Evolutionary conservation across 2,888 invertebrate species (phyloP).

Genomic region (Rotaria macrura): DNA sequence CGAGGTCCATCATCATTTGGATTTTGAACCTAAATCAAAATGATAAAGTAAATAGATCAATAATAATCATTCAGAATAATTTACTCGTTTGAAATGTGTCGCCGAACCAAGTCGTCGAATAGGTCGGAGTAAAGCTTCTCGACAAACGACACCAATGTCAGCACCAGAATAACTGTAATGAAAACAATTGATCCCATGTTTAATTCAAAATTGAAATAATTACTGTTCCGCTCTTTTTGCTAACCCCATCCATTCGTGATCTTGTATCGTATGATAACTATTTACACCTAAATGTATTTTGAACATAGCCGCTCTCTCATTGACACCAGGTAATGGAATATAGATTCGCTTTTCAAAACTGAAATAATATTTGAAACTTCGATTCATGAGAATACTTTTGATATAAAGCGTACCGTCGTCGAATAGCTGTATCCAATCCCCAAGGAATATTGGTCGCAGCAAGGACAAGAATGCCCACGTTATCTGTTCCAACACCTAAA

Average conservation of each 20-base stretch:
- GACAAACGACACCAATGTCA: conserved; percentile 88
- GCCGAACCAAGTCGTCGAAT: conserved; percentile 95
- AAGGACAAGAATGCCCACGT: conserved; percentile 78
- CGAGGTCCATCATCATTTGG: conserved; percentile 61
- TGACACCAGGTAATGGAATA: conserved; percentile 88
- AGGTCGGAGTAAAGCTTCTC: conserved; percentile 93
- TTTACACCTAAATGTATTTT: conserved; percentile 79
- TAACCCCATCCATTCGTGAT: neutral
- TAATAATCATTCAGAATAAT: neutral
- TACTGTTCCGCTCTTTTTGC: neutral
- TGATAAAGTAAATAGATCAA: conserved; percentile 42
- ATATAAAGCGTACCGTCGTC: conserved; percentile 55
- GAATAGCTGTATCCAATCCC: conserved; percentile 63
- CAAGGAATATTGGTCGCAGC: conserved; percentile 83
- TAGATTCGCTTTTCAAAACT: conserved; percentile 63
- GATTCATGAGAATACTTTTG: neutral
- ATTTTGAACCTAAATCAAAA: conserved; percentile 51
- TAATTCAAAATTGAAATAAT: neutral
- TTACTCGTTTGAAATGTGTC: conserved; percentile 75
- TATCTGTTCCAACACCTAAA: conserved; percentile 74
- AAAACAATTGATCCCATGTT: neutral
- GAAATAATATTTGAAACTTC: conserved; percentile 54
- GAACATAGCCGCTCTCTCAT: conserved; percentile 82
- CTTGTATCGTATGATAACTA: conserved; percentile 47
- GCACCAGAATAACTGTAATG: conserved; percentile 78